Evolutionary conservation across 2,797 vertebrate genomes (phyloP).

Genomic region (Eutrigla gurnardus): DNA sequence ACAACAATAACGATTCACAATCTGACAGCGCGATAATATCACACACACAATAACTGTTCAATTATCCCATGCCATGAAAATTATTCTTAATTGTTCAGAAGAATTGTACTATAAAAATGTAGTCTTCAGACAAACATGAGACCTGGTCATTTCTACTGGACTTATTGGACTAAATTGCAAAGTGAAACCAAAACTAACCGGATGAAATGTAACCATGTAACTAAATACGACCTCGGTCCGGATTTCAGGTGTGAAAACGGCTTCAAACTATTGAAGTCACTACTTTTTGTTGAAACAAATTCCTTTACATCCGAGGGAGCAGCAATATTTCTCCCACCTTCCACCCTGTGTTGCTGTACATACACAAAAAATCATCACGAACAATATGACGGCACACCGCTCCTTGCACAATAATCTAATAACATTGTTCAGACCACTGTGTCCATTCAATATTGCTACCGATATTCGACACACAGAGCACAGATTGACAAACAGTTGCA

Average conservation of each 20-base stretch:
- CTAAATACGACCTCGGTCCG: no score
- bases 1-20: constrained; percentile 37
- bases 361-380: not conserved
- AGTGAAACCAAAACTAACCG: no score
- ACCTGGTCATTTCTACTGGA: not conserved
- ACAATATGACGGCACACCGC: not conserved
- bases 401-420: not conserved
- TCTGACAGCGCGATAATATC: constrained; percentile 2
- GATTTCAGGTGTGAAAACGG: no score
- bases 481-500: not conserved
- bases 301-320: not conserved
- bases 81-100: not conserved
- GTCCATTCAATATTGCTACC: not conserved
- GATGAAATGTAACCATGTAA: no score
- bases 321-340: not conserved
- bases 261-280: not conserved
- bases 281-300: not conserved
- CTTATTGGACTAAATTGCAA: not conserved
- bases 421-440: not conserved
- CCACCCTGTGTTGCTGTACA: not conserved
- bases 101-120: not conserved
- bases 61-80: not conserved
- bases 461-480: not conserved
- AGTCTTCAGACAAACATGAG: not conserved
- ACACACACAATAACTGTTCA: not conserved